Base-by-base conservation (phyloP, 2,113 vertebrate genomes). In the Carettochelys insculpta region DNA sequence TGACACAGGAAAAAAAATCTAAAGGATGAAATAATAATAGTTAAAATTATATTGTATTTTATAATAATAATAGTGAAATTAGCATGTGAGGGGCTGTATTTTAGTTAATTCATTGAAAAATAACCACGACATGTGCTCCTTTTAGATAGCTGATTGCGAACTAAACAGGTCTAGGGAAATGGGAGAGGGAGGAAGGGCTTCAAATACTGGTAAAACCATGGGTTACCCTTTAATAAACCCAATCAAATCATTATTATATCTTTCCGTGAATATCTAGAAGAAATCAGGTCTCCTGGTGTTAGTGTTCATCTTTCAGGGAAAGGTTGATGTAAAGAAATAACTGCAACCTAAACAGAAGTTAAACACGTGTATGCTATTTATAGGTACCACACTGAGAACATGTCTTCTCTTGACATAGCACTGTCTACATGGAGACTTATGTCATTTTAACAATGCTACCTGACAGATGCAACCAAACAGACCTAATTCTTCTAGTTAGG, bases 211-310 rank as follows among this genome's bases (percentile, higher is more conserved):
- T 79, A 85, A 90, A 88, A 53, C 76, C 91, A 73, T 4, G 75
- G 65, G 82, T 2, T 1, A 41, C 75, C 92, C 91, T 82, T 93
- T 96, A 93, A 91, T 89, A 95, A 97, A 93, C 87, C 96, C 71
- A 88, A 11, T n/a, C 82, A 94, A 91, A 94, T 95, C 53, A 73
- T 81, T 94, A 92, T 88, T 95, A 93, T 96, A 95, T 85, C 68
- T 93, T 95, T 95, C 71, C 83, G 83, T 86, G 94, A 95, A 94
- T 93, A 93, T 53, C 90, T 93, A 53, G 76, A 85, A 88, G 92
- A 95, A 95, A 81, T 92, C 77, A 93, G 75, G 45, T 75, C 91
- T 91, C 82, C 79, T 6, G 12, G 29, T 93, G 80, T 51, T 90
- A 73, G 83, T 82, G 85, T 38, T 92, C 34, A 0, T 3, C 41